These are phyloP conservation scores for Ophioninae sp. DNA, from an alignment of 2,888 invertebrate species.

Conservation along the genomic window DNA sequence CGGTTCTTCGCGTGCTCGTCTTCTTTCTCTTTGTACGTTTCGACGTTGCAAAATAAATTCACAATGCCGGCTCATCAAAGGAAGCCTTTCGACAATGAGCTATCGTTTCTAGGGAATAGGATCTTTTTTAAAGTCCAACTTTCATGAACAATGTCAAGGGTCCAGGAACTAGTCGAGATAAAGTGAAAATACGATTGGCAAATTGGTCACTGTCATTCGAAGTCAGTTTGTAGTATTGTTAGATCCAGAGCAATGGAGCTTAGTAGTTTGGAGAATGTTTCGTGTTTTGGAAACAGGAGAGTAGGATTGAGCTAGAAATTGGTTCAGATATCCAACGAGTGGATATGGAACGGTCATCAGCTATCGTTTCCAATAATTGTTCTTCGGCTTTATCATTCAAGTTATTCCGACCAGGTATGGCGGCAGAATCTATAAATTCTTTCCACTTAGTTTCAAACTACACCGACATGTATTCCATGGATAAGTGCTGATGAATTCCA, in stretches of 20 bases:
- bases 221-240: background rate
- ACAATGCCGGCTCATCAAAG: background rate
- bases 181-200: background rate
- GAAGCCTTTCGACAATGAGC: background rate
- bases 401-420: background rate
- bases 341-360: background rate
- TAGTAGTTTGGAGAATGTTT: background rate
- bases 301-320: background rate
- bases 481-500: background rate
- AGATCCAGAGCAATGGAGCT: background rate
- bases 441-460: background rate
- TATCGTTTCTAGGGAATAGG: background rate
- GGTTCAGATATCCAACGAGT: background rate
- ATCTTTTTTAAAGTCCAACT: background rate
- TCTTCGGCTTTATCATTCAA: background rate
- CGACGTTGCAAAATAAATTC: constrained; percentile 31
- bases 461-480: background rate
- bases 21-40: background rate
- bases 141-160: background rate
- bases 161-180: background rate
- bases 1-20: background rate
- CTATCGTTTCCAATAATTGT: background rate
- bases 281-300: background rate
- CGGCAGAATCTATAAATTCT: background rate
- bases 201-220: background rate